These are phyloP conservation scores for Drosophila subquinaria DNA, from an alignment of 2,888 invertebrate species.

Conservation along the genomic window DNA sequence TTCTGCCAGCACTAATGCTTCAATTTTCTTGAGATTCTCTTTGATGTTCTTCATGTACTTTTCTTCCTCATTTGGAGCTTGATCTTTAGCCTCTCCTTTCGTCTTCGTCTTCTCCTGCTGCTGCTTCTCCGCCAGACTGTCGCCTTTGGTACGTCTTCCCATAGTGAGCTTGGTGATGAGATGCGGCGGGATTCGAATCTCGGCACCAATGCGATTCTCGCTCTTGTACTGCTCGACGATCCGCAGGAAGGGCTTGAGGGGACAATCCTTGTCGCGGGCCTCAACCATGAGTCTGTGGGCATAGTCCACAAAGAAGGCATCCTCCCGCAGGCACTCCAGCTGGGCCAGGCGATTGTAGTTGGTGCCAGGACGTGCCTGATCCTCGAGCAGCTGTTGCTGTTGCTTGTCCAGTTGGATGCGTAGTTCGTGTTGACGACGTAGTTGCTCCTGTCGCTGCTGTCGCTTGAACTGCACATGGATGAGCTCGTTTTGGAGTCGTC, in stretches of 20 bases:
- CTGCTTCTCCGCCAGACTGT: slow-evolving; percentile 44
- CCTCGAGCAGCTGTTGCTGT: slow-evolving; percentile 63
- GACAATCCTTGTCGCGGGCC: slow-evolving; percentile 68
- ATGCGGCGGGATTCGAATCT: slow-evolving; percentile 74
- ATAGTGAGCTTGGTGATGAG: slow-evolving; percentile 78
- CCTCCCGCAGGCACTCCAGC: slow-evolving; percentile 71
- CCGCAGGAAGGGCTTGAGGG: slow-evolving; percentile 74
- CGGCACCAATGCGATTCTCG: slow-evolving; percentile 75
- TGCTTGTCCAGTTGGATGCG: slow-evolving; percentile 63
- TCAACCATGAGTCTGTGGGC: slow-evolving; percentile 66
- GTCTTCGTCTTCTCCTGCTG: neutral
- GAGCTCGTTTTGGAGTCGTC: slow-evolving; percentile 76
- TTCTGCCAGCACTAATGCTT: slow-evolving; percentile 49
- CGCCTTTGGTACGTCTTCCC: slow-evolving; percentile 70
- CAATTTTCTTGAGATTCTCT: slow-evolving; percentile 58
- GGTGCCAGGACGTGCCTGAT: slow-evolving; percentile 64
- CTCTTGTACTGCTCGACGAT: slow-evolving; percentile 76
- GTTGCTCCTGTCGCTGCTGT: slow-evolving; percentile 52
- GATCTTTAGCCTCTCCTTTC: slow-evolving; percentile 6
- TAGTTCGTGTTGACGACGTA: slow-evolving; percentile 49
- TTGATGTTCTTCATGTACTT: slow-evolving; percentile 40
- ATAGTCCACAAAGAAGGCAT: slow-evolving; percentile 66
- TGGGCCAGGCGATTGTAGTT: slow-evolving; percentile 68
- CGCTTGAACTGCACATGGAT: slow-evolving; percentile 61
- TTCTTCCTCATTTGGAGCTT: slow-evolving; percentile 34